phyloP scores from a whole-genome alignment of 2,797 vertebrate genomes.

The Eulemur rubriventer region DNA sequence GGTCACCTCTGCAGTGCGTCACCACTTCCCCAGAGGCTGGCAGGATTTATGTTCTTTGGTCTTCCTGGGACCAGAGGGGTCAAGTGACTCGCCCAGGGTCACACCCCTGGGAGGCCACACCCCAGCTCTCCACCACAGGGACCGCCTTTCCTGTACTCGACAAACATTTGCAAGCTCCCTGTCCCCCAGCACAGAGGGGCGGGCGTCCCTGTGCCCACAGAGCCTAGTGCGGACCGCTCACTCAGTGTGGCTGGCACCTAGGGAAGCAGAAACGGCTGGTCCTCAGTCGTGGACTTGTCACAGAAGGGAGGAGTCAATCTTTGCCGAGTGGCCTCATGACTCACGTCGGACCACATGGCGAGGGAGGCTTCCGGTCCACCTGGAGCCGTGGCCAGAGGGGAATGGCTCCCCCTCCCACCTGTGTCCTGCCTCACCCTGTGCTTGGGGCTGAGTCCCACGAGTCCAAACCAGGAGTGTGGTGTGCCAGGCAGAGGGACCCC shows the following conservation, averaged over 20 bases:
- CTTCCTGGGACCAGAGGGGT: not conserved
- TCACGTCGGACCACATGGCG: rapidly evolving
- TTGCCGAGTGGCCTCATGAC: not conserved
- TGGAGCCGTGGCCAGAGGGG: not conserved
- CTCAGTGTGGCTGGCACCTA: not conserved
- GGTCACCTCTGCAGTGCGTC: rapidly evolving
- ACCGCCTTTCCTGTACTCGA: too few relatives aligned
- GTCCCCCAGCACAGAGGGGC: not conserved
- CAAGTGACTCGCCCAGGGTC: not conserved
- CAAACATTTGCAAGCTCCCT: not conserved
- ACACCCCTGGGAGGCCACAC: rapidly evolving
- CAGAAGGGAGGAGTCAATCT: not conserved
- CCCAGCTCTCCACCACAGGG: too few relatives aligned
- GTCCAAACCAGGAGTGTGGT: not conserved
- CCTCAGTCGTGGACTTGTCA: not conserved
- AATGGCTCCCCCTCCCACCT: rapidly evolving
- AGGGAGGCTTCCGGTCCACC: not conserved
- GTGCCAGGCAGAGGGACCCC: too few relatives aligned
- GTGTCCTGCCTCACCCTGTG: not conserved
- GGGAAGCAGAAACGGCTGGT: not conserved
- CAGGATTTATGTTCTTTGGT: too few relatives aligned
- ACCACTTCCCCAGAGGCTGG: not conserved
- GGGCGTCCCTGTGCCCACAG: not conserved
- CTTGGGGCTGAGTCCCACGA: rapidly evolving
- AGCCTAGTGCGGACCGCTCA: rapidly evolving